Base-by-base conservation (phyloP, 2,797 vertebrate species). In the Amazona finschi region DNA sequence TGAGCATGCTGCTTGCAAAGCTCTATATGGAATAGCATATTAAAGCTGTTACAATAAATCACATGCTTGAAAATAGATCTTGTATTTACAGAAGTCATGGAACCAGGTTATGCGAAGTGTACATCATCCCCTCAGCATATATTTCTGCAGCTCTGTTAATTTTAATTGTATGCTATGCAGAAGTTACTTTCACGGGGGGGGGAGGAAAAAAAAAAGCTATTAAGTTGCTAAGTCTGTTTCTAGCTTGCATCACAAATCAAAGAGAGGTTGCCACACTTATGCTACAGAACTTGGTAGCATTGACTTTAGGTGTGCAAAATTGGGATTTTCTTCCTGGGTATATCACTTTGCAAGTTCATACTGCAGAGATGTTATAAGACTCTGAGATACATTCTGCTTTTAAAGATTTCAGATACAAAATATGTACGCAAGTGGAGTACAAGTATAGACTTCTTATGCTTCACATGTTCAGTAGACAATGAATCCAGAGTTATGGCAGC, bases 11-110 rank as follows among this genome's bases (percentile, higher is more conserved):
- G 66, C 81, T 85, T 78, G 72, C 76, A 85, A 61, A 74, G 61
- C 53, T 85, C 57, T 90, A 25, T 61, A 50, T 47, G 50, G 72
- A 92, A 69, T 27, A 92, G 39, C 53, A 41, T 38, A 55, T 70
- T 80, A 89, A 95, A 93, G 66, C 67, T 94, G 30, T 69, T 90
- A 67, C 58, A 85, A 75, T 92, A 88, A 89, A 94, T 86, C 91
- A 94, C 62, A 89, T 75, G 50, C 89, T 88, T 94, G 82, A 89
- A 52, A 95, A 95, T 87, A 95, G 87, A 86, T 52, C 36, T 70
- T 91, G 22, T 83, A 71, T 89, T 90, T 90, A 77, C 47, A 90
- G 49, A 70, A 91, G 47, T 47, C 55, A 9, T 44, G 65, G 69
- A 94, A 52, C 91, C 93, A 79, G 91, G 83, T 84, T 90, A 65